Base-by-base conservation (phyloP, 2,113 vertebrate species). In the Clupea harengus region DNA sequence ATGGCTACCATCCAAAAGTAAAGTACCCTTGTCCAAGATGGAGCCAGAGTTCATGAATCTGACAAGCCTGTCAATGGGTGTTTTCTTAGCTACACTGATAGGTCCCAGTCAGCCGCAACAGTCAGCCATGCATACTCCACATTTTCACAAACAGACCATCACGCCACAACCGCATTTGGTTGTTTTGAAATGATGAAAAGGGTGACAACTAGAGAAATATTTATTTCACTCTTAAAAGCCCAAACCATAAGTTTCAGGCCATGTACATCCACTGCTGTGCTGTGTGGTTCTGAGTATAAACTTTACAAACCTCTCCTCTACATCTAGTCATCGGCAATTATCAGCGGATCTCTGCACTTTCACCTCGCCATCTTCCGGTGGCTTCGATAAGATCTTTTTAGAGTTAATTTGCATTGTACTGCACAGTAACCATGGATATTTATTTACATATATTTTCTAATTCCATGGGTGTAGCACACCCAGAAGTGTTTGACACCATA, bases 131-230 rank as follows among this genome's bases (percentile, higher is more conserved):
- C 72, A 78, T 78, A 15, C 28, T 39, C 72, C 72, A 39, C 8
- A 78, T 78, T 78, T 78, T 78, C 72, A 78, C 72, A 44, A 32
- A 78, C 72, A 78, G 72, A 32, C 72, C 72, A 39, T 78, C 72
- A 78, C 72, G 39, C 72, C 28, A 78, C 72, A 72, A 72, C 25
- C 64, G 39, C 72, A 78, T 72, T 28, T 72, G 60, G 25, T 25
- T 72, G 10, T 32, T 72, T 32, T 72, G 64, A 72, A 72, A 32
- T 72, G 8, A 32, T 72, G 25, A 72, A 25, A 72, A 72, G 8
- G 10, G 28, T 75, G 67, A 75, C 67, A 39, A 39, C 25, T 28
- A 75, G 28, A 75, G 28, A 28, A 13, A 78, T 78, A 39, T 78
- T 78, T 39, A 17, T 17, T 15, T 39, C n/a, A 13, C 32, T 78